phyloP scores from a whole-genome alignment of 2,888 invertebrate genomes.

The Meta bourneti region DNA sequence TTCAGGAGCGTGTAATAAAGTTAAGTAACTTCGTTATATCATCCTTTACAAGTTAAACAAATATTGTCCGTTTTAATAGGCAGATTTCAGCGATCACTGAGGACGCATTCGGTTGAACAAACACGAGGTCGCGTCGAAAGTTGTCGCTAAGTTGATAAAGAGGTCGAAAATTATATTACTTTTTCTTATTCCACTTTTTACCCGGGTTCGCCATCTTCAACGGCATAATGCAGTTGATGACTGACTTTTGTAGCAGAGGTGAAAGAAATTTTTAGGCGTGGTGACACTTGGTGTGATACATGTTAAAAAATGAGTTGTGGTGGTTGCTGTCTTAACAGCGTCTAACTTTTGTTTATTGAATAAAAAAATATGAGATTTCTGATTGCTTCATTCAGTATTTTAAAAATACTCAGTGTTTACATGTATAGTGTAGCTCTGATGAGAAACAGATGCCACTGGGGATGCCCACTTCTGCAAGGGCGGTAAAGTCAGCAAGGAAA shows the following conservation, averaged over 20 bases:
- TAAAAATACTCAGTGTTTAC: no score
- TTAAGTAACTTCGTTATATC: slow-evolving; percentile 74
- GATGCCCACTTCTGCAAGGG: no score
- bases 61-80: slow-evolving; percentile 74
- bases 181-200: slow-evolving; percentile 1
- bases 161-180: slow-evolving; percentile 35
- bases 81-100: slow-evolving; percentile 48
- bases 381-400: no score
- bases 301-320: neutral
- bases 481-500: no score
- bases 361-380: no score
- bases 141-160: slow-evolving; percentile 48
- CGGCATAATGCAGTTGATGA: neutral
- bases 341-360: neutral
- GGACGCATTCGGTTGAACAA: slow-evolving; percentile 36
- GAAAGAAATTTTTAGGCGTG: neutral
- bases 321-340: neutral
- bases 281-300: neutral
- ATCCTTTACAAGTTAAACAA: slow-evolving; percentile 74
- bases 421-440: no score
- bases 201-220: neutral
- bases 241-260: neutral
- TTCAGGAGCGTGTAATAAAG: slow-evolving; percentile 65
- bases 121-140: slow-evolving; percentile 37
- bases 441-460: no score